These are phyloP conservation scores for Idaea biselata DNA, from an alignment of 2,888 invertebrate species.

Conservation along the genomic window DNA sequence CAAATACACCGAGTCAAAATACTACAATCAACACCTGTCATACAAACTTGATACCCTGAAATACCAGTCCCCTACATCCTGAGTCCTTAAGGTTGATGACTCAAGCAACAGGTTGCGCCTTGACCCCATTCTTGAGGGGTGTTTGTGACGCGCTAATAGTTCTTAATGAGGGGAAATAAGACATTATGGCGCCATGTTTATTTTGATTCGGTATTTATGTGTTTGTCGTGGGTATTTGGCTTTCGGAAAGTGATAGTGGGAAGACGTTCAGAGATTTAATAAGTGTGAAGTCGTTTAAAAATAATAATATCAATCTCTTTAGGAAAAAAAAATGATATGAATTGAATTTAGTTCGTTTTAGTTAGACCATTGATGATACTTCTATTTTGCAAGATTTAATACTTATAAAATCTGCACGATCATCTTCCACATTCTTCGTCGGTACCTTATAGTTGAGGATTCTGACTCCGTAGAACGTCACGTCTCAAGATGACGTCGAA, in stretches of 20 bases:
- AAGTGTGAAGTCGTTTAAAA: background rate
- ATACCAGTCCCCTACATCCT: slow-evolving; percentile 51
- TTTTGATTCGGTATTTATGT: background rate
- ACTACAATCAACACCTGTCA: slow-evolving; percentile 29
- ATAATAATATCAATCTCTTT: too few relatives aligned
- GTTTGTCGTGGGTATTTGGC: too few relatives aligned
- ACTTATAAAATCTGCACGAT: too few relatives aligned
- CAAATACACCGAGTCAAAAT: slow-evolving; percentile 4
- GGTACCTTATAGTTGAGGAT: too few relatives aligned
- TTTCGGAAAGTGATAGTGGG: background rate
- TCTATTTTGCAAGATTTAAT: too few relatives aligned
- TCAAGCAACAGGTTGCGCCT: slow-evolving; percentile 65
- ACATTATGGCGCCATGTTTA: background rate
- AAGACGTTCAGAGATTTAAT: background rate
- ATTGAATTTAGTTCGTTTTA: too few relatives aligned
- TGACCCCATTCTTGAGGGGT: slow-evolving; percentile 74
- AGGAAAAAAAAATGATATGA: too few relatives aligned
- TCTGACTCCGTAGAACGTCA: too few relatives aligned
- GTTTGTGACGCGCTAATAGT: slow-evolving; percentile 22
- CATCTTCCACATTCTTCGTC: too few relatives aligned
- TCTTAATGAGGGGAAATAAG: background rate
- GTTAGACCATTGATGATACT: too few relatives aligned
- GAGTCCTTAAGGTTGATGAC: slow-evolving; percentile 32
- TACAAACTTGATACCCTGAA: slow-evolving; percentile 20
- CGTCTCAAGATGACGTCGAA: too few relatives aligned